Conservation (phyloP, 2,888 invertebrate genomes). For the Orthonychiurus folsomi region DNA sequence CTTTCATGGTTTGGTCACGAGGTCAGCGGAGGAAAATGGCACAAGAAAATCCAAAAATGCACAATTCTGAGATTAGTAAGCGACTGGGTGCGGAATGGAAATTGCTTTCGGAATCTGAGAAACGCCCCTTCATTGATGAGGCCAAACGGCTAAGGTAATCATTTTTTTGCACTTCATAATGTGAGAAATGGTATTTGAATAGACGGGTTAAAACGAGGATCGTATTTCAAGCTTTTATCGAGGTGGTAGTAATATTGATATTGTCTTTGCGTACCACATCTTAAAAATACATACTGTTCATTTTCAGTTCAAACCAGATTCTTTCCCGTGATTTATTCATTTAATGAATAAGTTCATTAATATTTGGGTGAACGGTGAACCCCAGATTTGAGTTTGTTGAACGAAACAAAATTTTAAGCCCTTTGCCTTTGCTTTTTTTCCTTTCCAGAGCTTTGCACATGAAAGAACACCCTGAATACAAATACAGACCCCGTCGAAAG, state of each 20-base stretch:
- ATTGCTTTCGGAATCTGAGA: slow-evolving; percentile 71
- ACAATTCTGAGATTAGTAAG: slow-evolving; percentile 73
- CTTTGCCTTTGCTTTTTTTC: background rate
- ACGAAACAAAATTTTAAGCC: background rate
- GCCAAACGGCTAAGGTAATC: slow-evolving; percentile 64
- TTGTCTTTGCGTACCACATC: background rate
- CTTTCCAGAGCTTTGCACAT: slow-evolving; percentile 49
- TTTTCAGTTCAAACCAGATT: too few relatives aligned
- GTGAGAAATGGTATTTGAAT: background rate
- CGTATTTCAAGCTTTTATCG: background rate
- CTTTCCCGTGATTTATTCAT: too few relatives aligned
- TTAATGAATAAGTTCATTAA: background rate
- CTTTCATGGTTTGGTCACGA: slow-evolving; percentile 68
- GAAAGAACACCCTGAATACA: slow-evolving; percentile 47
- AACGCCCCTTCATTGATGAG: slow-evolving; percentile 82
- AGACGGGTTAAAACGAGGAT: background rate
- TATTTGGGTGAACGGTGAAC: background rate
- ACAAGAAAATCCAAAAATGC: slow-evolving; percentile 72
- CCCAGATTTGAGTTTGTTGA: background rate
- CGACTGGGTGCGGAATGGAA: slow-evolving; percentile 83
- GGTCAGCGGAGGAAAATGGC: slow-evolving; percentile 86
- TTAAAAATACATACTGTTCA: too few relatives aligned
- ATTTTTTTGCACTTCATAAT: background rate
- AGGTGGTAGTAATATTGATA: background rate
- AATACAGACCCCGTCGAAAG: slow-evolving; percentile 48